Evolutionary conservation across 2,888 invertebrate genomes (phyloP), one percentile per base, ranked within the genome.

Genomic region (Caenorhabditis uteleia): DNA sequence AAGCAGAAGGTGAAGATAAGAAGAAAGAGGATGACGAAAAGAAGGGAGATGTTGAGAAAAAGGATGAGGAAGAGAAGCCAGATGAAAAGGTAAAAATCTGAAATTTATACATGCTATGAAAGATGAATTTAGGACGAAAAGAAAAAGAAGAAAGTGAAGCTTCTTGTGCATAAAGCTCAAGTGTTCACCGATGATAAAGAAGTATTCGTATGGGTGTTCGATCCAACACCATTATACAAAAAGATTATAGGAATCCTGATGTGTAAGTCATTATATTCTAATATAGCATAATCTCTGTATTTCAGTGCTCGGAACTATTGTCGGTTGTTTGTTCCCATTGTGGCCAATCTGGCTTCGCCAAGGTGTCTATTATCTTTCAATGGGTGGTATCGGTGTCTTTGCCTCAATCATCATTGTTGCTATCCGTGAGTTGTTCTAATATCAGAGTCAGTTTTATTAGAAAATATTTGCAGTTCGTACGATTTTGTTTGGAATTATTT

Each of bases 141-240:
- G 65, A 77, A 77, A 50, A 78, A 77, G 67, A 80, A 81, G 79
- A 94, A 93, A 87, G 90, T 97, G 51, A 90, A 94, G 39, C 87
- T 98, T n/a, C 93, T 95, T 84, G 95, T 95, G 92, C 95, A 95
- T 85, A 89, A 92, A 82, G 91, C 93, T 65, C 98, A 98, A 51
- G 85, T 90, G 73, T 97, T 97, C 85, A 89, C 92, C 3, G 97
- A 98, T 85, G 68, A 75, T 20, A 77, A 69, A 33, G 95, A 97
- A 85, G 95, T 86, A 29, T 87, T 86, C 78, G 86, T 87, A 6
- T 87, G 87, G 87, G 83, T 86, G 10, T 87, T 85, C 74, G 87
- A 87, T 59, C 87, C 87, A 25, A 85, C 85, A 10, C 85, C 85
- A 29, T 77, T 85, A 21, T 85, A 84, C 75, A 86, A 85, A 39